phyloP scores from a whole-genome alignment of 2,113 vertebrate species.

The Meleagris gallopavo region DNA sequence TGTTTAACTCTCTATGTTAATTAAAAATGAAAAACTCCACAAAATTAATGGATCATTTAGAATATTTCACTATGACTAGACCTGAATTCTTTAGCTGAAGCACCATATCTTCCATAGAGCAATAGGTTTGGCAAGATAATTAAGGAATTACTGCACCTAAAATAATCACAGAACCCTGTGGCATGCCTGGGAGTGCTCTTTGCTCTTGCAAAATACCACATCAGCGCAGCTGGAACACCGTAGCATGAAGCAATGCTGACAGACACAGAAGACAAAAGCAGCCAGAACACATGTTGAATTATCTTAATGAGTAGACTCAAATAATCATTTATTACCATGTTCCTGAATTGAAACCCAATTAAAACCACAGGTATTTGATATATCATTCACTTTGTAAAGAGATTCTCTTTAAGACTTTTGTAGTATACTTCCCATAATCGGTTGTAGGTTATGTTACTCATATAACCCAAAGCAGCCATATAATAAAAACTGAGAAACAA shows the following conservation, averaged over 20 bases:
- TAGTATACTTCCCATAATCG: not conserved
- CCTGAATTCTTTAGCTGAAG: not conserved
- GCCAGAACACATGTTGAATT: not conserved
- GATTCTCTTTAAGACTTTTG: not conserved
- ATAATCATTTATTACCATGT: not conserved
- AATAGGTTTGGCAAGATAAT: not conserved
- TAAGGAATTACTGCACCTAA: not conserved
- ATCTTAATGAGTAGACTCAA: not conserved
- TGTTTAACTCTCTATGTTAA: not conserved
- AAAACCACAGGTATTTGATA: not conserved
- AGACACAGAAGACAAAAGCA: not conserved
- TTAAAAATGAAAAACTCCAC: not conserved
- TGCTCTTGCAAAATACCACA: not conserved
- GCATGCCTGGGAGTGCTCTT: not conserved
- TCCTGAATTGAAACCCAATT: not conserved
- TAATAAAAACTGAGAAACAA: not conserved
- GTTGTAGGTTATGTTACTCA: not conserved
- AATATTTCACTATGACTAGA: not conserved
- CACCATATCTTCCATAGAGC: not conserved
- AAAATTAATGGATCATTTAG: not conserved
- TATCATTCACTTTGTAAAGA: not conserved
- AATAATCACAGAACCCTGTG: not conserved
- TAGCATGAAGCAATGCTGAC: not conserved
- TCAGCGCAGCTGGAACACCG: not conserved
- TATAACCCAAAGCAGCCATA: not conserved